Evolutionary conservation across 2,113 vertebrate genomes (phyloP).

Genomic region (Oplegnathus fasciatus): DNA sequence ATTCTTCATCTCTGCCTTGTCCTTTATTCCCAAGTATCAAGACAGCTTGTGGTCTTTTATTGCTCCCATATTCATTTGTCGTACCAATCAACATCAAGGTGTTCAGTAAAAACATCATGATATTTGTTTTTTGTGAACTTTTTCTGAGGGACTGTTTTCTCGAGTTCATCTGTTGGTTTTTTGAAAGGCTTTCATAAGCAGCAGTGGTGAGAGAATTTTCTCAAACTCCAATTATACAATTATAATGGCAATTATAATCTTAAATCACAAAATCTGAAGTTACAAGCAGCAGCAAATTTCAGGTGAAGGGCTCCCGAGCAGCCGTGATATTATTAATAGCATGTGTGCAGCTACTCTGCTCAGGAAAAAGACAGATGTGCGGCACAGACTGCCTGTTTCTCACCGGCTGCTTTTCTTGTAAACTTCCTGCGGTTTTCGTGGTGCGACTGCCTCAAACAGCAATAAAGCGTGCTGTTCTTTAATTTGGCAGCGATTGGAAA

Average conservation of each 20-base stretch:
- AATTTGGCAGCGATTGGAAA: constrained; percentile 55
- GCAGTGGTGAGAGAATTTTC: background rate
- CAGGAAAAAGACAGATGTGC: constrained; percentile 42
- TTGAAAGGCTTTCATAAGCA: background rate
- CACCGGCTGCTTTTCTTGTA: constrained; percentile 67
- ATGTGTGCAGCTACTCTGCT: background rate
- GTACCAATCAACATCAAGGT: background rate
- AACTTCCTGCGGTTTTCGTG: constrained; percentile 63
- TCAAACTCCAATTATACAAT: background rate
- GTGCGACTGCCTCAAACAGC: constrained; percentile 33
- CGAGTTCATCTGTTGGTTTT: background rate
- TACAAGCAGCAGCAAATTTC: background rate
- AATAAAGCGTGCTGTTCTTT: constrained; percentile 54
- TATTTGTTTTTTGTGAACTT: no score
- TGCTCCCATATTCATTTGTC: background rate
- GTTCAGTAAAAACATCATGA: background rate
- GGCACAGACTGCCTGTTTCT: constrained; percentile 45
- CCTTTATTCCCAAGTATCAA: background rate
- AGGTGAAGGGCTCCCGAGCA: background rate
- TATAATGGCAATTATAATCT: no score
- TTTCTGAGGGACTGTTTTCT: no score
- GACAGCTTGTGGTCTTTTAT: background rate
- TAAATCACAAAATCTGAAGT: no score
- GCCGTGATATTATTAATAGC: constrained; percentile 6
- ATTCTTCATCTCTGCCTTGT: background rate